Conservation (phyloP, 2,113 vertebrate species). For the Gracilinanus agilis region DNA sequence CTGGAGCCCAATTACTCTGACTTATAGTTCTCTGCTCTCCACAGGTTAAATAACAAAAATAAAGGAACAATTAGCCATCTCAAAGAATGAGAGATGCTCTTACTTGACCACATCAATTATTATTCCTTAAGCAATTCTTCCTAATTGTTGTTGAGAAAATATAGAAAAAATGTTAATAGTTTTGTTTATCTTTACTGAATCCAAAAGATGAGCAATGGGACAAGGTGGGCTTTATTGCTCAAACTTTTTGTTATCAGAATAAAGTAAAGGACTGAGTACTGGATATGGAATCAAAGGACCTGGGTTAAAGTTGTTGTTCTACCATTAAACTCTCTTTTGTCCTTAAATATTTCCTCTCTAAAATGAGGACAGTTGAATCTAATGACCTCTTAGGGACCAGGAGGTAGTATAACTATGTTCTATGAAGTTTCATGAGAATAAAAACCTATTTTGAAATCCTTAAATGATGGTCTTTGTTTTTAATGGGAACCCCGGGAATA, state of each 20-base stretch:
- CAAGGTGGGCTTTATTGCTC: too few species aligned
- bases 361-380: neutral
- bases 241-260: too few species aligned
- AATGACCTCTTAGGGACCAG: neutral
- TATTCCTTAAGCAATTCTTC: too few species aligned
- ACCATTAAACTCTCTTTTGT: neutral
- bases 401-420: neutral
- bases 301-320: neutral
- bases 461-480: neutral
- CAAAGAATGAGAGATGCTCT: neutral
- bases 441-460: neutral
- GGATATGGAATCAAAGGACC: too few species aligned
- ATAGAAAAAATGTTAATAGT: too few species aligned
- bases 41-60: neutral
- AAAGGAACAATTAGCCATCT: neutral
- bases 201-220: too few species aligned
- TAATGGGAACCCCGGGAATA: neutral
- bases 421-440: neutral
- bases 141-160: too few species aligned
- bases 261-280: too few species aligned
- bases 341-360: neutral
- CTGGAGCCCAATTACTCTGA: too few species aligned
- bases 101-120: too few species aligned
- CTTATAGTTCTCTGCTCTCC: neutral
- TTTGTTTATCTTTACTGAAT: too few species aligned